These are phyloP conservation scores for Drosophila subsilvestris DNA, from an alignment of 2,888 invertebrate species.

Conservation along the genomic window DNA sequence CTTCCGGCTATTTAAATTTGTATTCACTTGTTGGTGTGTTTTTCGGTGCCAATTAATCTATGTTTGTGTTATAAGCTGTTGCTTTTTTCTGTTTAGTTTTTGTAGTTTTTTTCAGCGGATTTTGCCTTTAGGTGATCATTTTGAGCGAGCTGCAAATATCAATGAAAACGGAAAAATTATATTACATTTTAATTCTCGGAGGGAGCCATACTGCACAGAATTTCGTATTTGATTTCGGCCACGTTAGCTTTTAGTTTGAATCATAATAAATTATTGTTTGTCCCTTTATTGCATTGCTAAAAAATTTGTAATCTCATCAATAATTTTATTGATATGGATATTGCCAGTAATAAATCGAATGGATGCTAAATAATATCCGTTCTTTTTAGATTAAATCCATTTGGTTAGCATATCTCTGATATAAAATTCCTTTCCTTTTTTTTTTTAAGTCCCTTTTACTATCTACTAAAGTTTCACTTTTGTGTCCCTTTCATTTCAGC, in stretches of 20 bases:
- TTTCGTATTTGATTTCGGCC: neutral
- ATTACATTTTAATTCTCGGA: neutral
- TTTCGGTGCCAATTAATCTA: constrained; percentile 50
- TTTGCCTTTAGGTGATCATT: constrained; percentile 56
- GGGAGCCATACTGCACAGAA: neutral
- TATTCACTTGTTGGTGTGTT: constrained; percentile 40
- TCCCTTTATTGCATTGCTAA: no score
- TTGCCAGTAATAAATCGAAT: no score
- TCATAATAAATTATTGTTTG: neutral
- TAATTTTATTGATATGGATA: no score
- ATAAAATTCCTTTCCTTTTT: neutral
- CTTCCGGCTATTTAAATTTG: constrained; percentile 42
- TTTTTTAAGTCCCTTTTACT: constrained; percentile 6
- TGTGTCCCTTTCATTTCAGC: constrained; percentile 36
- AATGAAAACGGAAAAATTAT: neutral
- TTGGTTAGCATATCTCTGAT: neutral
- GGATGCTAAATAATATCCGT: no score
- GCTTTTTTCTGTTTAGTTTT: constrained; percentile 20
- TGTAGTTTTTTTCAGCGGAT: constrained; percentile 19
- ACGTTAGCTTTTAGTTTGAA: neutral
- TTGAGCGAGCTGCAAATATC: constrained; percentile 51
- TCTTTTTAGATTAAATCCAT: no score
- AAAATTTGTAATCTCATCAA: no score
- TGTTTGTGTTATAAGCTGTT: constrained; percentile 19
- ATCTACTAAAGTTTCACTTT: constrained; percentile 26